A percentile compares a stretch with the other conserved stretches of the same genome.
These are phyloP conservation scores for Hypotaenidia okinawae DNA, from an alignment of 2,797 vertebrate genomes.

Conservation along the genomic window DNA sequence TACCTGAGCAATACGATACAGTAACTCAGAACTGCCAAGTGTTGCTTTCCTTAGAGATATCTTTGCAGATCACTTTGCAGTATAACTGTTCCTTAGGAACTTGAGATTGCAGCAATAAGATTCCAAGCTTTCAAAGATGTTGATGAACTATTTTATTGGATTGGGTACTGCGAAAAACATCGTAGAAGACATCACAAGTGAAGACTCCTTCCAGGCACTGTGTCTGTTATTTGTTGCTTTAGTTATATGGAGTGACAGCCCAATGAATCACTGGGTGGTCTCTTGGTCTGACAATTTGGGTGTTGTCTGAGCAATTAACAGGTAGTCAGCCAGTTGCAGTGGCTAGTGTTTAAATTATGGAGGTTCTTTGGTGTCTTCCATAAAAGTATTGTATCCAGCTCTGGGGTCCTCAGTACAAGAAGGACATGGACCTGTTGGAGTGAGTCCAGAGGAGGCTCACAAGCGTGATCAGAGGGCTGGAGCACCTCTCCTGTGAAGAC, in stretches of 20 bases:
- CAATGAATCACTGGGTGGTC: constrained; percentile 60
- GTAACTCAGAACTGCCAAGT: neutral
- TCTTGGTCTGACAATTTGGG: constrained; percentile 52
- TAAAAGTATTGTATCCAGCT: too few relatives aligned
- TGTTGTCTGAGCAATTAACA: constrained; percentile 55
- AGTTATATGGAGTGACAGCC: constrained; percentile 53
- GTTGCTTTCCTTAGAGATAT: neutral
- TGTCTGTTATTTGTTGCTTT: constrained; percentile 56
- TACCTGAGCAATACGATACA: neutral
- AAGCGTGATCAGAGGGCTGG: too few relatives aligned
- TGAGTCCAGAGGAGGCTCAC: too few relatives aligned
- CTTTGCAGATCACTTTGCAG: neutral
- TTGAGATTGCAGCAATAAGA: neutral
- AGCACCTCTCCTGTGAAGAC: too few relatives aligned
- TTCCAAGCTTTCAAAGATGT: neutral
- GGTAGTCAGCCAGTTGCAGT: constrained; percentile 19
- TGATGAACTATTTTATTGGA: constrained; percentile 14
- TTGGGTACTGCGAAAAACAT: neutral
- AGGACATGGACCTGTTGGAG: too few relatives aligned
- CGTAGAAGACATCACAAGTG: neutral
- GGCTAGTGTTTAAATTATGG: constrained; percentile 46
- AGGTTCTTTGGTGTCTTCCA: constrained; percentile 35
- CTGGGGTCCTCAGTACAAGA: too few relatives aligned
- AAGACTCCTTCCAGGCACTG: constrained; percentile 6
- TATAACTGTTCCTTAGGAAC: neutral